Evolutionary conservation across 1,140 invertebrate species (phyloP).

Genomic region (Pseudomyrmex pallidus): DNA sequence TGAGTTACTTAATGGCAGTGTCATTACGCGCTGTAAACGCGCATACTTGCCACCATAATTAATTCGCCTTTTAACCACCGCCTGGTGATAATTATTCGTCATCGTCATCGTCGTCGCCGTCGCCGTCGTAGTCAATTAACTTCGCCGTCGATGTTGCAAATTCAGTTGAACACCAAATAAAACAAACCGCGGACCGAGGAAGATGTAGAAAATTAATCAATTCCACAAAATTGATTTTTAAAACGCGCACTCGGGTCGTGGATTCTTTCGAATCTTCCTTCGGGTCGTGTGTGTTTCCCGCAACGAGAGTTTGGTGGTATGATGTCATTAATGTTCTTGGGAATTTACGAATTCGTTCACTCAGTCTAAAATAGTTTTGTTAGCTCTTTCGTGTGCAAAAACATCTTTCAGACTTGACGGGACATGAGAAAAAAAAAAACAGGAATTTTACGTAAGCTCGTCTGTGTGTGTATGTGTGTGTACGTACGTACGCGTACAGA

Average conservation of each 20-base stretch:
- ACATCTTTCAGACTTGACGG: neutral
- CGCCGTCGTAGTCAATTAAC: neutral
- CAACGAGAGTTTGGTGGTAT: neutral
- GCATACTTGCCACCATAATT: slow-evolving; percentile 22
- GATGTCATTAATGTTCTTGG: slow-evolving; percentile 13
- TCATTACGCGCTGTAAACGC: slow-evolving; percentile 21
- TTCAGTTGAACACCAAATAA: too few species aligned
- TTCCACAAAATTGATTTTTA: too few species aligned
- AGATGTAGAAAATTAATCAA: too few species aligned
- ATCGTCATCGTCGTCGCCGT: neutral
- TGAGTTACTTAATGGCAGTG: slow-evolving; percentile 56
- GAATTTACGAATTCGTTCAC: neutral
- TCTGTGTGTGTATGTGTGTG: neutral
- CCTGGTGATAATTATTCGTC: slow-evolving; percentile 36
- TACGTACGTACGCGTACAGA: slow-evolving; percentile 8
- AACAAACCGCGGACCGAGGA: too few species aligned
- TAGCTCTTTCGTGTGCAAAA: neutral
- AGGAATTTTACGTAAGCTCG: slow-evolving; percentile 32
- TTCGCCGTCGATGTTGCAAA: neutral
- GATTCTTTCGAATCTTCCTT: neutral
- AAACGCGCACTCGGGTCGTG: too few species aligned
- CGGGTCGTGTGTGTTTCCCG: neutral
- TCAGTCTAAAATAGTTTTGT: neutral
- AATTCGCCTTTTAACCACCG: slow-evolving; percentile 13
- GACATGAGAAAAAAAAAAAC: neutral